Evolutionary conservation across 2,888 invertebrate species (phyloP).

Genomic region (Panzeria rudis): DNA sequence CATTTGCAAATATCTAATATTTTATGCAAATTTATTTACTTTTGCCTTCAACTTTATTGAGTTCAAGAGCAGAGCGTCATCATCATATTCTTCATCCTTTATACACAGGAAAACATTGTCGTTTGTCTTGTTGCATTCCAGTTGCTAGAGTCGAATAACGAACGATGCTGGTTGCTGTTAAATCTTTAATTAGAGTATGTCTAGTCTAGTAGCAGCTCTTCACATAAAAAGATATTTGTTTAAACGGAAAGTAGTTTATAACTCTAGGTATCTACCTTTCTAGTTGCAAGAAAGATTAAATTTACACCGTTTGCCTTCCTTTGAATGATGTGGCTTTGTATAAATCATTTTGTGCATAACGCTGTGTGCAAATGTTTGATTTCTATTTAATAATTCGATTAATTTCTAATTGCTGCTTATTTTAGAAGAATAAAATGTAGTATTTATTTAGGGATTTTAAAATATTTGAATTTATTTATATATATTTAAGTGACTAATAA

Average conservation of each 20-base stretch:
- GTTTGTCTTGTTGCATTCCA: constrained; percentile 7
- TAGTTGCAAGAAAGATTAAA: constrained; percentile 29
- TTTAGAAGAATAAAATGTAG: not conserved
- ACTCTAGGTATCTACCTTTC: constrained; percentile 25
- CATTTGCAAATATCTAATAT: constrained; percentile 51
- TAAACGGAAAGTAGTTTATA: constrained; percentile 21
- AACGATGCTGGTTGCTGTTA: constrained; percentile 24
- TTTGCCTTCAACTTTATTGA: constrained; percentile 29
- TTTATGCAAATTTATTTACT: constrained; percentile 65
- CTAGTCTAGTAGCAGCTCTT: not conserved
- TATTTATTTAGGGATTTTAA: constrained; percentile 11
- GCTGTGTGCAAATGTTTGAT: constrained; percentile 46
- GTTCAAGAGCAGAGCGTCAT: not conserved
- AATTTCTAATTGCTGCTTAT: constrained; percentile 50
- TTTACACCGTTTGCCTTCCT: constrained; percentile 30
- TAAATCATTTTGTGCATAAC: not conserved
- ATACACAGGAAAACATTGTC: not conserved
- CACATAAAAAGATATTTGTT: constrained; percentile 1
- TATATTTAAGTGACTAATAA: not conserved
- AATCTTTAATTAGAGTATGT: constrained; percentile 57
- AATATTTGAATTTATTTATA: not conserved
- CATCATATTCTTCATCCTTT: not conserved
- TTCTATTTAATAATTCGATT: constrained; percentile 50
- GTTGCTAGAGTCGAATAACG: not conserved
- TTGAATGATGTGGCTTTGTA: constrained; percentile 2